These are phyloP conservation scores for Micronisus gabar DNA, from an alignment of 2,113 vertebrate species.

Conservation along the genomic window DNA sequence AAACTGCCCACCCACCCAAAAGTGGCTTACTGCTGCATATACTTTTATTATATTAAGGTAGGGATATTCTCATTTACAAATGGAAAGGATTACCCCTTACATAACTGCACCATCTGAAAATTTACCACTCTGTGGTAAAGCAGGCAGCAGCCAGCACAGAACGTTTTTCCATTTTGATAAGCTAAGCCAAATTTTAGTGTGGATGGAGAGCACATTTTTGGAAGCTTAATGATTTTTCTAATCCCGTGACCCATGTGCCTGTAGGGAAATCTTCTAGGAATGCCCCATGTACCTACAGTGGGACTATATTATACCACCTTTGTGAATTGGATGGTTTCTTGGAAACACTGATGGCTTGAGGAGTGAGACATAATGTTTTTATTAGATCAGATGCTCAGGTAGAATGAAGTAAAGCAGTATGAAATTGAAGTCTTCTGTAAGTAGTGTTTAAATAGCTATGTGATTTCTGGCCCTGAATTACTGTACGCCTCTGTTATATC, in stretches of 20 bases:
- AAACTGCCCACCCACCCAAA: not conserved
- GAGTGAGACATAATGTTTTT: not conserved
- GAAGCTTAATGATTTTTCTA: not conserved
- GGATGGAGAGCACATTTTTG: not conserved
- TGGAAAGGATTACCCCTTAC: not conserved
- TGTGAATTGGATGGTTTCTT: not conserved
- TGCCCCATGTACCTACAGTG: not conserved
- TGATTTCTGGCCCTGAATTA: not conserved
- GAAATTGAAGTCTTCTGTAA: not conserved
- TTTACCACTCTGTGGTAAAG: not conserved
- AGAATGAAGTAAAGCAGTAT: not conserved
- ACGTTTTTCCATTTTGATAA: not conserved
- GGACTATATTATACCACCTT: not conserved
- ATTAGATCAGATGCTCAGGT: not conserved
- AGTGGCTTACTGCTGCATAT: not conserved
- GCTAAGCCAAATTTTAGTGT: not conserved
- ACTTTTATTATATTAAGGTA: not conserved
- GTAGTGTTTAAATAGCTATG: not conserved
- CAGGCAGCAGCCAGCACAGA: not conserved
- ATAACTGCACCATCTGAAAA: not conserved
- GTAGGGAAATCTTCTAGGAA: not conserved
- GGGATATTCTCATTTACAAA: not conserved
- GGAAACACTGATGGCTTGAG: not conserved
- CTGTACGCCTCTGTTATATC: not conserved
- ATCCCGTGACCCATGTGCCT: not conserved